Base-by-base conservation (phyloP, 2,797 vertebrate genomes). In the Tangara arthus region DNA sequence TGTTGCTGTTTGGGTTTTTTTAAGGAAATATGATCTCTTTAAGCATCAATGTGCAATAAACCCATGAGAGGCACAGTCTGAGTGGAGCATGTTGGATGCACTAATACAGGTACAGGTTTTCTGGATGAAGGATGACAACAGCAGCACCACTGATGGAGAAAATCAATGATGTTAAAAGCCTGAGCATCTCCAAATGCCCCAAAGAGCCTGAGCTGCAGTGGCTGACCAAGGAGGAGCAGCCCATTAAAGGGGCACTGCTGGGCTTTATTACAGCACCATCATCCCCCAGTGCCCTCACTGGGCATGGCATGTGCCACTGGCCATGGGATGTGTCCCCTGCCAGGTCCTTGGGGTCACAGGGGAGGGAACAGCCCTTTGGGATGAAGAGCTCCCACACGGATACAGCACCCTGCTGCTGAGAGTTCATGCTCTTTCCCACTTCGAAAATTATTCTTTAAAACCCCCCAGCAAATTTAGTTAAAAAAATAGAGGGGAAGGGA, bases 41-140 rank as follows among this genome's bases (percentile, higher is more conserved):
- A 55, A 60, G 26, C 46, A 71, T 12, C 4, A 5, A 4, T 6
- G 20, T 30, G 61, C 56, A 75, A 27, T 34, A 60, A 87, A 55
- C 41, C 9, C 32, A 41, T 1, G 13, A 52, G 24, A 81, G 69
- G 41, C 35, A 66, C 3, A 9, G 28, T 50, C 8, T 64, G 57
- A 90, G 17, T 21, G 32, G 39, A 77, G 37, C 14, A 46, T 0
- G 14, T 2, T 49, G 69, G 37, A 60, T 42, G 12, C 42, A 22
- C 10, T 65, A 65, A 26, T 15, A 8, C 30, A 86, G 9, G 47
- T 44, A 55, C 55, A 32, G 27, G 55, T 70, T 77, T 92, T 56
- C 71, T 80, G 75, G 35, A 53, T 75, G 55, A 94, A 59, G 79
- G 69, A 94, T 65, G 70, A 76, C 50, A 91, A 65, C 35, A 92